phyloP scores from a whole-genome alignment of 2,888 invertebrate species.

The Rhopalosiphum nymphaeae region DNA sequence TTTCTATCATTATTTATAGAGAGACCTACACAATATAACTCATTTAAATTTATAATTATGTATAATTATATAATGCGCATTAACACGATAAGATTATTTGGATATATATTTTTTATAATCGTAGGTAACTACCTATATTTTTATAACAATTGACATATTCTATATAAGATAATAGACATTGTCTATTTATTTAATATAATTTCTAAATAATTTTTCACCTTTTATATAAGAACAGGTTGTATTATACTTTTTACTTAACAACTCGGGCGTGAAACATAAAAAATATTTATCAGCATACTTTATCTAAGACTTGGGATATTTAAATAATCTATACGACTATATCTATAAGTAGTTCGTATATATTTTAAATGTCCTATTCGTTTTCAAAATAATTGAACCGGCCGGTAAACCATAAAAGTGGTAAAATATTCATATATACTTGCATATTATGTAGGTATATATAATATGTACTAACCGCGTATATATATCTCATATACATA shows the following conservation, averaged over 20 bases:
- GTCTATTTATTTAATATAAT: neutral
- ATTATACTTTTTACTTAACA: slow-evolving; percentile 16
- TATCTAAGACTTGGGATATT: slow-evolving; percentile 20
- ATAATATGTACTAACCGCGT: neutral
- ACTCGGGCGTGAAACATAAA: slow-evolving; percentile 25
- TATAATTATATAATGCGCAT: neutral
- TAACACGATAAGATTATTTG: neutral
- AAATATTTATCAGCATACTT: slow-evolving; percentile 21
- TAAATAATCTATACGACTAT: slow-evolving; percentile 34
- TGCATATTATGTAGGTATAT: neutral
- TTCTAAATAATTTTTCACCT: neutral
- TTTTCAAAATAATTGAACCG: slow-evolving; percentile 25
- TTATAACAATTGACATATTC: too few species aligned
- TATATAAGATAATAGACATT: too few species aligned
- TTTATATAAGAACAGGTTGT: neutral
- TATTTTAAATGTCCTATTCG: slow-evolving; percentile 14
- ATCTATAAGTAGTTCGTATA: slow-evolving; percentile 10
- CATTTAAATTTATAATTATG: neutral
- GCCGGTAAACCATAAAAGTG: slow-evolving; percentile 15
- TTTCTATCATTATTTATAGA: neutral
- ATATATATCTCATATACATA: neutral
- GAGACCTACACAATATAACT: neutral
- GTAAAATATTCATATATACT: slow-evolving; percentile 20
- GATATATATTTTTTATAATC: neutral
- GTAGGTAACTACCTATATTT: neutral